A percentile compares a stretch with the other conserved stretches of the same genome.
These are phyloP conservation scores for Tenodera sinensis DNA, from an alignment of 2,888 invertebrate species.

Conservation along the genomic window DNA sequence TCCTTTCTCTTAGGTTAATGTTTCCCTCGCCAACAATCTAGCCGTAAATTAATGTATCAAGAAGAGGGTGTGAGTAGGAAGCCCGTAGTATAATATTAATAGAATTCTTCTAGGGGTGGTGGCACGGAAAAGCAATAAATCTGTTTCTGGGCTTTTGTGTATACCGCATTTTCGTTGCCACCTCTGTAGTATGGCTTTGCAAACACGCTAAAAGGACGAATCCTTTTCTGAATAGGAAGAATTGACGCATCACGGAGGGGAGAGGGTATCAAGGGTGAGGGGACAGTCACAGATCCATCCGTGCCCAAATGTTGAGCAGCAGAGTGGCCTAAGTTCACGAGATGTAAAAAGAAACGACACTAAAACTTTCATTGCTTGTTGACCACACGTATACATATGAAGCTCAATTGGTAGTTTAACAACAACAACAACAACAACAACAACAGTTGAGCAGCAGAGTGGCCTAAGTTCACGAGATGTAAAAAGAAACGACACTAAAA, in stretches of 20 bases:
- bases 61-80: not conserved
- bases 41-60: not conserved
- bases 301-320: not conserved
- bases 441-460: not conserved
- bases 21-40: not conserved
- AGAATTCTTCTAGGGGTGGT: not conserved
- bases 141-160: not conserved
- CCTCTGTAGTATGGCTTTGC: not conserved
- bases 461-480: not conserved
- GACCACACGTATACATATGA: too few relatives aligned
- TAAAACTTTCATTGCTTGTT: too few relatives aligned
- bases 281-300: not conserved
- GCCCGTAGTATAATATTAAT: not conserved
- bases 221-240: not conserved
- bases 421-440: too few relatives aligned
- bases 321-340: not conserved
- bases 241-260: not conserved
- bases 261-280: not conserved
- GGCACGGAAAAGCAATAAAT: conserved; percentile 4
- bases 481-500: too few relatives aligned
- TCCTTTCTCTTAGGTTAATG: not conserved
- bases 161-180: not conserved
- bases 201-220: conserved; percentile 2
- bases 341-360: too few relatives aligned
- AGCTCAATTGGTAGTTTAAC: too few relatives aligned